phyloP scores from a whole-genome alignment of 2,113 vertebrate species.

The Stomatorhinus ivindoensis region DNA sequence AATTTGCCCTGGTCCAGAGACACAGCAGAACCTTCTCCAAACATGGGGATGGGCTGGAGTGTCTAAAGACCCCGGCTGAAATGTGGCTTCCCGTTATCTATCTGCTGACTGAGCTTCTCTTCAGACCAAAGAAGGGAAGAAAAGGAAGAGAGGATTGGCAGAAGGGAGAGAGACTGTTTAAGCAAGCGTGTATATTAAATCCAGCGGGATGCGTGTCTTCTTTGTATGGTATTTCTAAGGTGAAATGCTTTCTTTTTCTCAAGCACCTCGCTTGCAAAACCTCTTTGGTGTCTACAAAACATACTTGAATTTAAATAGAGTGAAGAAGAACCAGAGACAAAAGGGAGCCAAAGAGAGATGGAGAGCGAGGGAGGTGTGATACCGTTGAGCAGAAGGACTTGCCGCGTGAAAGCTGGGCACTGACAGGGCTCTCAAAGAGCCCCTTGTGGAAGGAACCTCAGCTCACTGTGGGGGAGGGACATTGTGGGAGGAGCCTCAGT shows the following conservation, averaged over 20 bases:
- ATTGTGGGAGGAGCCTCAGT: neutral
- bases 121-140: neutral
- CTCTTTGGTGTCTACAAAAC: neutral
- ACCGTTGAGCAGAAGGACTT: too few species aligned
- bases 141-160: neutral
- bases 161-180: neutral
- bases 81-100: neutral
- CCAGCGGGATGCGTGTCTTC: neutral
- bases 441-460: neutral
- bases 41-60: neutral
- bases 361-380: neutral
- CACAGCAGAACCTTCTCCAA: neutral
- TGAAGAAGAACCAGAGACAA: neutral
- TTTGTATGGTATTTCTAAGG: neutral
- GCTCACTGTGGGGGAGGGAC: neutral
- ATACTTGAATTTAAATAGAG: neutral
- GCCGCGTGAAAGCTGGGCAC: neutral
- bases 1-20: neutral
- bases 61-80: neutral
- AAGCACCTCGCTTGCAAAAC: neutral
- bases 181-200: neutral
- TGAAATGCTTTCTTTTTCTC: neutral
- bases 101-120: neutral
- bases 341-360: neutral
- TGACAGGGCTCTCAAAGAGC: neutral